Evolutionary conservation across 2,797 vertebrate genomes (phyloP).

Genomic region (Anabas testudineus): DNA sequence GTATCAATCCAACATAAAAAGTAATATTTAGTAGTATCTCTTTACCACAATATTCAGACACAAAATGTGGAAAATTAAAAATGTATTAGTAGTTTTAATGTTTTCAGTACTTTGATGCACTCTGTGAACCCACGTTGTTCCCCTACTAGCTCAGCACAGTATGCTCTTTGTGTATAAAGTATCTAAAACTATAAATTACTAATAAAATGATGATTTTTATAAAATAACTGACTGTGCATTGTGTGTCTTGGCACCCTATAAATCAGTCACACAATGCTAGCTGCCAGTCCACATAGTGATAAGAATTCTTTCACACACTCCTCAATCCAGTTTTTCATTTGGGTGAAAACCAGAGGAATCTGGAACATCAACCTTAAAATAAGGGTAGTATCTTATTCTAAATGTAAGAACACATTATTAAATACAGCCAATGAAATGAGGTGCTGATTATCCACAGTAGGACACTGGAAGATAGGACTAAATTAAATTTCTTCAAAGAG

Average conservation of each 20-base stretch:
- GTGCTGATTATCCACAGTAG: not conserved
- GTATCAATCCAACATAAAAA: conserved; percentile 1
- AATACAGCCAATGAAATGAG: conserved; percentile 9
- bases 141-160: not conserved
- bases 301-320: not conserved
- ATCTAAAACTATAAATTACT: not conserved
- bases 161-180: conserved; percentile 5
- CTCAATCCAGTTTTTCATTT: conserved; percentile 14
- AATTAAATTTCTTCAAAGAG: conserved; percentile 1
- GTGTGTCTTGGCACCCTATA: not conserved
- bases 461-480: not conserved
- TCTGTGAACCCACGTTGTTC: not conserved
- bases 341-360: conserved; percentile 9
- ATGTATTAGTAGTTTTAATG: not conserved
- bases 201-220: not conserved
- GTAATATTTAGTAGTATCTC: conserved; percentile 6
- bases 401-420: conserved; percentile 3
- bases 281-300: conserved; percentile 50
- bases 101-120: not conserved
- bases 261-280: conserved; percentile 17
- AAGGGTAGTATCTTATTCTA: not conserved
- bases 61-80: not conserved
- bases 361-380: not conserved
- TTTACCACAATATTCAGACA: not conserved
- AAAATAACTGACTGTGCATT: not conserved